A percentile compares a stretch with the other conserved stretches of the same genome.
Conservation (phyloP, 2,888 invertebrate genomes). For the Macrostomum cliftonense region DNA sequence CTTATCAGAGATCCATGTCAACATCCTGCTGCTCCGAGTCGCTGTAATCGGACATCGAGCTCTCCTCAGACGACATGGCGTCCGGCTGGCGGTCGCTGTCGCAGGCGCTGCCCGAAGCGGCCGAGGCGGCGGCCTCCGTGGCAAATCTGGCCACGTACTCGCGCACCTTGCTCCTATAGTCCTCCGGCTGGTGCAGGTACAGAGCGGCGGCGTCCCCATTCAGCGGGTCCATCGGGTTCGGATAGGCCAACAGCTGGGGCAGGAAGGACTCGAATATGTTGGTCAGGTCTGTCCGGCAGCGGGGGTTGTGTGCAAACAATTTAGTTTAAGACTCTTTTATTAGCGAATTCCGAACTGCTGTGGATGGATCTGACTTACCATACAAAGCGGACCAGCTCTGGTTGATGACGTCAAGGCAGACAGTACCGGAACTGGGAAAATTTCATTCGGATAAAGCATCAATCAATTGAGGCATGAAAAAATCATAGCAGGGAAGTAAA, state of each 20-base stretch:
- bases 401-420: slow-evolving; percentile 97
- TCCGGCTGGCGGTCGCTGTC: no score
- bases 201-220: slow-evolving; percentile 98
- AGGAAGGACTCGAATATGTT: slow-evolving; percentile 99
- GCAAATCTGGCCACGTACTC: slow-evolving; percentile 96
- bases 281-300: slow-evolving; percentile 66
- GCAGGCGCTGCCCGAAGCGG: slow-evolving; percentile 4
- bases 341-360: no score
- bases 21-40: slow-evolving; percentile 71
- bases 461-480: no score
- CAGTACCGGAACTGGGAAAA: slow-evolving; percentile 78
- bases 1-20: slow-evolving; percentile 93
- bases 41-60: slow-evolving; percentile 93
- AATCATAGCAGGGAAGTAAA: no score
- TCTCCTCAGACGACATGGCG: slow-evolving; percentile 54
- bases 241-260: slow-evolving; percentile 94
- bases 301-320: no score
- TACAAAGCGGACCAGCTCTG: slow-evolving; percentile 97
- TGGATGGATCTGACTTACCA: no score
- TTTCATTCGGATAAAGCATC: no score
- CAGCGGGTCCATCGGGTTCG: slow-evolving; percentile 94
- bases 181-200: slow-evolving; percentile 98
- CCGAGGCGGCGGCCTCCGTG: slow-evolving; percentile 75
- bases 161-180: slow-evolving; percentile 95
- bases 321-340: no score